phyloP scores from a whole-genome alignment of 1,140 invertebrate genomes.

The Tribolium madens region DNA sequence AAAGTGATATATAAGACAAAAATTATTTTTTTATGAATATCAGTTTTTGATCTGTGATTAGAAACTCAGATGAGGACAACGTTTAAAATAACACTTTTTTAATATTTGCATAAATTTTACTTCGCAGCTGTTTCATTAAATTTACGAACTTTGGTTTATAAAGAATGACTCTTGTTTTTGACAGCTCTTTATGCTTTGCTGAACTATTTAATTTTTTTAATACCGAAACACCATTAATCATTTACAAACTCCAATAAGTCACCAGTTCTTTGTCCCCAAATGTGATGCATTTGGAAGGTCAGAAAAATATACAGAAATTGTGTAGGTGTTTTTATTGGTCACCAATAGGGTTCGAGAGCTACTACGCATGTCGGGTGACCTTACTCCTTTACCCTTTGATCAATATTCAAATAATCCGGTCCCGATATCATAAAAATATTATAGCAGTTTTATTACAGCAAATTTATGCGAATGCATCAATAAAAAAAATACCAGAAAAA shows the following conservation, averaged over 20 bases:
- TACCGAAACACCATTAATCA: not conserved
- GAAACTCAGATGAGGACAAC: no score
- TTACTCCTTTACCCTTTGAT: conserved; percentile 36
- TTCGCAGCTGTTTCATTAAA: no score
- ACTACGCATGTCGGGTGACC: conserved; percentile 49
- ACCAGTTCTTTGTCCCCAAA: conserved; percentile 1
- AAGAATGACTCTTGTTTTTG: not conserved
- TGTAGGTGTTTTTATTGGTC: conserved; percentile 37
- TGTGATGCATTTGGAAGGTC: not conserved
- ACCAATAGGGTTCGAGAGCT: conserved; percentile 42
- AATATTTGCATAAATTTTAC: no score
- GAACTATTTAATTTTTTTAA: not conserved
- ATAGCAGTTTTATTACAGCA: no score
- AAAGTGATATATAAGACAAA: no score
- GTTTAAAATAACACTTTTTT: no score
- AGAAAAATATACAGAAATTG: conserved; percentile 10
- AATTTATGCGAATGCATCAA: no score
- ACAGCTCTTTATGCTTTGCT: not conserved
- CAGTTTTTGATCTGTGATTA: no score
- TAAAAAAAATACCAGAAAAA: no score
- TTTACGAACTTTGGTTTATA: not conserved
- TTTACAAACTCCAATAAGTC: conserved; percentile 10
- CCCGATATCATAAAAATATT: not conserved
- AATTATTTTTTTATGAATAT: no score
- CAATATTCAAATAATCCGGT: conserved; percentile 55